Evolutionary conservation across 2,113 vertebrate genomes (phyloP).

Genomic region (Sebastes schlegelii): DNA sequence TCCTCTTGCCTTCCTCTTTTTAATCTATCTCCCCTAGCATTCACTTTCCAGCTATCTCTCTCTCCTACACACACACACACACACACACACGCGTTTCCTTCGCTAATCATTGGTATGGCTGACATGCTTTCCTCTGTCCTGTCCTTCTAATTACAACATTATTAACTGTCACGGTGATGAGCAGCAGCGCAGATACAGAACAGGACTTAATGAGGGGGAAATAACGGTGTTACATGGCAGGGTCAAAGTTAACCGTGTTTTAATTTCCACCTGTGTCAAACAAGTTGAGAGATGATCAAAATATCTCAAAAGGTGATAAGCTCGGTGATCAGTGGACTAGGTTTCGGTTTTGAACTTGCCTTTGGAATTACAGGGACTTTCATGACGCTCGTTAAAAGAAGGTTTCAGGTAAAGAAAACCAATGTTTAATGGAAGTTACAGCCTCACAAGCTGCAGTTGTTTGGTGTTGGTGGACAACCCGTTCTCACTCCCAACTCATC

Average conservation of each 20-base stretch:
- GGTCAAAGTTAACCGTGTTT: neutral
- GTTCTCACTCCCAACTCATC: too few species aligned
- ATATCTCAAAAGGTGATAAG: neutral
- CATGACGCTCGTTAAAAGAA: too few species aligned
- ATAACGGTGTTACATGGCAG: conserved; percentile 20
- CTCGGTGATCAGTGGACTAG: neutral
- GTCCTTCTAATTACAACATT: conserved; percentile 50
- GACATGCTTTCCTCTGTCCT: conserved; percentile 34
- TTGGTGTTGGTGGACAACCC: too few species aligned
- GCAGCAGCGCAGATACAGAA: conserved; percentile 8
- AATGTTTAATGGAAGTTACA: neutral
- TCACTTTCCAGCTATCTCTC: neutral
- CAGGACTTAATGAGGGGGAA: conserved; percentile 28
- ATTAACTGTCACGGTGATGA: conserved; percentile 47
- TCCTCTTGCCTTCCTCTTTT: neutral
- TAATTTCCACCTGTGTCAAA: conserved; percentile 1
- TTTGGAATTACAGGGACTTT: neutral
- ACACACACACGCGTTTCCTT: neutral
- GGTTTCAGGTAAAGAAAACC: neutral
- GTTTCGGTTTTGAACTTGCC: neutral
- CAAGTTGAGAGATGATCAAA: neutral
- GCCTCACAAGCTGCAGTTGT: neutral
- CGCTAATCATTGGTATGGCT: conserved; percentile 32
- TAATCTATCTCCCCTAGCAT: neutral
- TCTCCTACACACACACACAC: neutral